Base-by-base conservation (phyloP, 2,113 vertebrate genomes). In the Seriola quinqueradiata region DNA sequence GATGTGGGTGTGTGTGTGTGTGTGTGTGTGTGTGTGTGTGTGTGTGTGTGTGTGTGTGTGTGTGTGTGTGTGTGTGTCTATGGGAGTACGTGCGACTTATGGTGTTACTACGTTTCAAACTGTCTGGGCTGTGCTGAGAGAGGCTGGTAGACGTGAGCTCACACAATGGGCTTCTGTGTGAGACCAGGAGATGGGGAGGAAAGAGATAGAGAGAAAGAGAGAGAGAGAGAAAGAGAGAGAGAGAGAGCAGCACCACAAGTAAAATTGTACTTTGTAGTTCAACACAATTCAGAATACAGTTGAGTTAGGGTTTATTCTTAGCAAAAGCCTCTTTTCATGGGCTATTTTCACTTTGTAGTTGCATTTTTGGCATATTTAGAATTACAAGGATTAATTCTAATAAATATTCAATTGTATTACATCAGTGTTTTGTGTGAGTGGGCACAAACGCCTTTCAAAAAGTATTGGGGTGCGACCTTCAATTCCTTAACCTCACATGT, bases 161-260 rank as follows among this genome's bases (percentile, higher is more conserved):
- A 78, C 50, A 92, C 93, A 91, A 94, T 81, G 84, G 87, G 77
- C 88, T 85, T 85, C 85, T 92, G 86, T 91, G 77, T 77, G 71
- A 68, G 79, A 42, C 36, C 17, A 61, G 61, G 34, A 54, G 79
- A 89, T 77, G 75, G 5, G 25, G 75, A 70, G 81, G 50, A 82
- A 69, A 79, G 85, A 85, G 84, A 63, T 59, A 73, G 67, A 54
- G 55, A 58, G 67, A 54, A 50, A 58, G 77, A 40, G 16, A 46
- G 42, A 70, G 64, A 48, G 58, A 58, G 77, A 40, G 16, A 46
- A 34, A 70, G 64, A 54, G 58, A 58, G 77, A 40, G 16, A 46
- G 42, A 70, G 25, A 28, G 25, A 28, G 32, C 40, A 52, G 25
- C 50, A 23, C 23, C 60, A 28, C 52, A 66, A 59, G 68, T 78